Evolutionary conservation across 2,797 vertebrate genomes (phyloP).

Genomic region (Distichodus sexfasciatus): DNA sequence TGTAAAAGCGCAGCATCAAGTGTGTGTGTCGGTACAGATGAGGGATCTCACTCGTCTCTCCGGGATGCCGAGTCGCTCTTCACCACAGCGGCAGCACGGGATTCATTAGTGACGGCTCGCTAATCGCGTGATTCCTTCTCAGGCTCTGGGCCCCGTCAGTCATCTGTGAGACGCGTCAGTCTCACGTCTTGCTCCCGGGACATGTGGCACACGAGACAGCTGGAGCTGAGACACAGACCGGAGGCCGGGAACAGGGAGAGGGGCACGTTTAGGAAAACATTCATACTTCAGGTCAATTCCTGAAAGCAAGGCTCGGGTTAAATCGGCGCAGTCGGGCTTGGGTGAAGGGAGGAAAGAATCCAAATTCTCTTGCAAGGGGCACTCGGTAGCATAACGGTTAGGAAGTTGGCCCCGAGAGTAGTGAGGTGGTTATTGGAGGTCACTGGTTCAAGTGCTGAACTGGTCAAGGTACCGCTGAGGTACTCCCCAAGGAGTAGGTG

Average conservation of each 20-base stretch:
- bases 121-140: slow-evolving; percentile 45
- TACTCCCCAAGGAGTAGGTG: too few species aligned
- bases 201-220: slow-evolving; percentile 55
- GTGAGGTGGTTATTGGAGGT: too few species aligned
- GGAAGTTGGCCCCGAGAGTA: too few species aligned
- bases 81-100: slow-evolving; percentile 25
- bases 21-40: slow-evolving; percentile 25
- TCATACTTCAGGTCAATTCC: slow-evolving; percentile 71
- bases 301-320: too few species aligned
- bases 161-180: slow-evolving; percentile 67
- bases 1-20: neutral
- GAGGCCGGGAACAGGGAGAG: slow-evolving; percentile 36
- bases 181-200: slow-evolving; percentile 27
- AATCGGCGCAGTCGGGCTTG: too few species aligned
- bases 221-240: too few species aligned
- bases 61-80: slow-evolving; percentile 23
- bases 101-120: slow-evolving; percentile 53
- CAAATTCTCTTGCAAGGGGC: too few species aligned
- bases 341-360: too few species aligned
- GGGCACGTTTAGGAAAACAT: slow-evolving; percentile 14
- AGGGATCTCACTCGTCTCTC: slow-evolving; percentile 23
- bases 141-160: slow-evolving; percentile 60
- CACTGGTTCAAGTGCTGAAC: too few species aligned
- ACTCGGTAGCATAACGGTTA: too few species aligned
- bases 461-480: too few species aligned